phyloP scores from a whole-genome alignment of 2,797 vertebrate species.

The Eulemur coronatus region DNA sequence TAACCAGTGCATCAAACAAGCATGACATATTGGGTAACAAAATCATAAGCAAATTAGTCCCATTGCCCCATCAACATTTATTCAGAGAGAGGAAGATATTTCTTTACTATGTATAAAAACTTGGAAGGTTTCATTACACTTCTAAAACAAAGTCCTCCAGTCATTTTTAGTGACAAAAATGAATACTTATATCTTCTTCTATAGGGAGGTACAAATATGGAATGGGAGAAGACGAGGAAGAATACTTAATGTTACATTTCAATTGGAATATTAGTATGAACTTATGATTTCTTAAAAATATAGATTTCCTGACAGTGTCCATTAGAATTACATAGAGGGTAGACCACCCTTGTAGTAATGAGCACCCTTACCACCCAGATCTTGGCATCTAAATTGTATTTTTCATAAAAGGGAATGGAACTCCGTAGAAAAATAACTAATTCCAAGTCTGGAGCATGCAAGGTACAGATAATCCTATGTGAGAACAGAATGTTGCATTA shows the following conservation, averaged over 20 bases:
- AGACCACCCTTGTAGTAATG: not conserved
- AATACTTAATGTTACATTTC: not conserved
- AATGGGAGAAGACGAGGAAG: not conserved
- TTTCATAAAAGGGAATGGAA: not conserved
- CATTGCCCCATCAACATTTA: not conserved
- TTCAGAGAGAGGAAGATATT: not conserved
- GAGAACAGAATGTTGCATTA: not conserved
- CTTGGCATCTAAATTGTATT: not conserved
- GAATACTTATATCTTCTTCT: not conserved
- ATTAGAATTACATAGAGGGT: not conserved
- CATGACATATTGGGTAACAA: not conserved
- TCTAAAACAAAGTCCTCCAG: not conserved
- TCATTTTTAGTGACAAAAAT: not conserved
- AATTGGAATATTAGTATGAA: not conserved
- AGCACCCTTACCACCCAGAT: not conserved
- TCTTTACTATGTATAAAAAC: not conserved
- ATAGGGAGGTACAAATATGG: not conserved
- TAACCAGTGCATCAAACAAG: not conserved
- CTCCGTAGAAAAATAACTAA: not conserved
- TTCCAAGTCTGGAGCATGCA: not conserved
- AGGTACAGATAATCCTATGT: not conserved
- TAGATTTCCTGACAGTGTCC: not conserved
- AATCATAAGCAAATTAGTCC: not conserved
- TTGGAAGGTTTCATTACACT: not conserved
- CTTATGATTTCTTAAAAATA: not conserved